These are phyloP conservation scores for Ammospiza caudacuta DNA, from an alignment of 2,113 vertebrate genomes.

Conservation along the genomic window DNA sequence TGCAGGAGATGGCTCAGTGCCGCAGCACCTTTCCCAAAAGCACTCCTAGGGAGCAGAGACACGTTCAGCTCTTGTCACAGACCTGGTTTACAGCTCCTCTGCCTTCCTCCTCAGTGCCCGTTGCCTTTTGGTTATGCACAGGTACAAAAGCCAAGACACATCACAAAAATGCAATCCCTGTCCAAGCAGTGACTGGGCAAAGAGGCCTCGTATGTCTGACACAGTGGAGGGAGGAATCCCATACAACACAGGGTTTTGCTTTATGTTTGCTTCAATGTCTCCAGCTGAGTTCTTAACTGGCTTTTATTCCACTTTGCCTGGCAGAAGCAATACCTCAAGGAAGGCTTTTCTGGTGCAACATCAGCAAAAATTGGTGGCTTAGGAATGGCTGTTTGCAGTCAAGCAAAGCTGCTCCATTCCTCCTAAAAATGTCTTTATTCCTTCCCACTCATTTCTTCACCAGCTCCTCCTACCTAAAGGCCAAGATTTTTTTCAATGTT, in stretches of 20 bases:
- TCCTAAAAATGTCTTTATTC: background rate
- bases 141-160: background rate
- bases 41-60: background rate
- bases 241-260: background rate
- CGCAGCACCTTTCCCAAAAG: background rate
- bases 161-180: background rate
- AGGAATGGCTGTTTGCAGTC: background rate
- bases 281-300: background rate
- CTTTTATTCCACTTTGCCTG: background rate
- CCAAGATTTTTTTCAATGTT: background rate
- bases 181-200: background rate
- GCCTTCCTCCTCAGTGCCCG: background rate
- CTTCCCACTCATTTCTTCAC: background rate
- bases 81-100: background rate
- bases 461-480: background rate
- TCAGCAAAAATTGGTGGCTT: background rate
- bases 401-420: background rate
- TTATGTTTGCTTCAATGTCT: background rate
- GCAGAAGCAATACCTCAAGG: background rate
- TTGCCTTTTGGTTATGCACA: background rate
- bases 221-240: background rate
- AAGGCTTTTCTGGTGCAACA: background rate
- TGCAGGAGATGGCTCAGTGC: background rate
- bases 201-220: rapidly evolving
- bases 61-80: background rate